Base-by-base conservation (phyloP, 2,888 invertebrate species). In the Drosophila emarginata region DNA sequence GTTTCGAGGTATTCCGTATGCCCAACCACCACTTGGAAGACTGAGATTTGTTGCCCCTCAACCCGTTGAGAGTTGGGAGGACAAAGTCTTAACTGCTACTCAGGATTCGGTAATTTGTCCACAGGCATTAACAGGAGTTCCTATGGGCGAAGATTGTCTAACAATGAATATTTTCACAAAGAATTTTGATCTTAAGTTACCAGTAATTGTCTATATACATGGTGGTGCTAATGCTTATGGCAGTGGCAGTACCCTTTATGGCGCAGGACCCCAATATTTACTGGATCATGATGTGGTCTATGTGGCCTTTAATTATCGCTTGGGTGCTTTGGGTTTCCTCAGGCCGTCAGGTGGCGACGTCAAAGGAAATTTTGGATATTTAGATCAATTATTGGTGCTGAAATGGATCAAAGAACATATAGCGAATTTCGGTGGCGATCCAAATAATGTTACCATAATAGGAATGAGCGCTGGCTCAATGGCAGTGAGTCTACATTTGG, bases 331-430 rank as follows among this genome's bases (percentile, higher is more conserved):
- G 40, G 94, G 94, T 4, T 94, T 94, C 81, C 80, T 94, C 12
- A 93, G 93, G 72, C 94, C 94, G 0, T 94, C 94, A 0, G 94
- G 94, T 61, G 91, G 93, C 51, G 54, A 14, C 1, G 91, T 94
- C 0, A 94, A 94, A 0, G 95, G 95, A 4, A 95, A 95, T 88
- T 93, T 93, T 67, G 95, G 94, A 0, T 91, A 94, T 67, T 94
- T 95, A 80, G 95, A 95, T 87, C 95, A 95, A 90, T 94, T 95
- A 0, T 90, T 92, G 23, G 95, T 93, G 0, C 87, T 95, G 40
- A 92, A 93, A 76, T 95, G 95, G 95, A 92, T 95, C 0, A 92
- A 93, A 71, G 89, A 93, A 11, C 94, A 95, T 83, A 95, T 95
- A 56, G 92, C 89, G 0, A 84, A 92, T 0, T 95, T 95, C 80